Evolutionary conservation across 1,140 invertebrate species (phyloP), one percentile per base, ranked within the genome.

Genomic region (Planococcus citri): DNA sequence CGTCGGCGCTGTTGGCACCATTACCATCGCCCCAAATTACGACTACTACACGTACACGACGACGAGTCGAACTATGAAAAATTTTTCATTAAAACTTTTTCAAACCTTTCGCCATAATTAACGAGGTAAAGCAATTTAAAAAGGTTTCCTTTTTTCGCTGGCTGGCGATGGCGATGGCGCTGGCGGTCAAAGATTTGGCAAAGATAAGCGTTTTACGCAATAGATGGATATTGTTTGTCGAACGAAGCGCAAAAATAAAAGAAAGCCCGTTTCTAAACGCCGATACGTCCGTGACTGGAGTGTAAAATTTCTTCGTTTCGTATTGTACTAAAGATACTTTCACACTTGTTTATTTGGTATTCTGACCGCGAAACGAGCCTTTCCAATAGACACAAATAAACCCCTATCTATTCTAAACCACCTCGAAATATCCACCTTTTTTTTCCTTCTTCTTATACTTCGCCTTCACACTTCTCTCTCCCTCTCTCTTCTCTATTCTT

Each of bases 341-440:
- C 25, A 24, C 60, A 25, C 21, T 24, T 64, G 22, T 64, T 64
- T 27, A 64, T 64, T 64, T 64, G 10, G 60, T 64, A 64, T 64
- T 64, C 60, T 64, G 60, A 64, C 60, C 60, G 60, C 60, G 24
- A 64, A 64, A 64, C 60, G 60, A 64, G 60, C 25, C 60, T 27
- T 64, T 24, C 60, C 20, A 64, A 64, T 64, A 64, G 60, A 64
- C 60, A 64, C 60, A 64, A 64, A 64, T 64, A 64, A 64, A 64
- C 60, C 60, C 20, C 60, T 64, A 64, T 27, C 60, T 64, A 64
- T 64, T 64, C 21, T 64, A 24, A 58, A 24, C 21, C 60, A 25
- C 60, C 22, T 64, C 60, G n/a, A 51, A 51, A 51, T 51, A 51
- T 64, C 20, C 20, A 25, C 25, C 60, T 64, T 27, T 25, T 20